Evolutionary conservation across 2,113 vertebrate species (phyloP), one percentile per base, ranked within the genome.

Genomic region (Pitta sordida): DNA sequence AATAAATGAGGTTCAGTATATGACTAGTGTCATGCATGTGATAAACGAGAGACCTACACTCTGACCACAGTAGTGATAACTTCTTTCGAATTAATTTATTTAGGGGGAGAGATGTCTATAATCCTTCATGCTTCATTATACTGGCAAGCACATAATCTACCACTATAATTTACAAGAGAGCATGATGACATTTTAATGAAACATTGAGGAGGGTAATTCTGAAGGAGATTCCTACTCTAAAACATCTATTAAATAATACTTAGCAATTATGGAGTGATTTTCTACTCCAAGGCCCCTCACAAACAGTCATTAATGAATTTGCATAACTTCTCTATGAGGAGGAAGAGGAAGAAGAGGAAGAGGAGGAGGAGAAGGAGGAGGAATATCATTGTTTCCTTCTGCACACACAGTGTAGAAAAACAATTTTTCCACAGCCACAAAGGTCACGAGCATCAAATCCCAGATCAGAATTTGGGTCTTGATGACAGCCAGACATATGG

Each of bases 161-260:
- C 46, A 83, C 48, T 74, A 81, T 89, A 88, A 94, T 92, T 83
- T 94, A 94, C 67, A 87, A 96, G 84, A 83, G 78, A 85, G 58
- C 70, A 83, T 91, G 94, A 96, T 95, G 93, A 94, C 84, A 91
- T 95, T 95, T 88, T 94, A 94, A 96, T 96, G 89, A 94, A 94
- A 95, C 67, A 91, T 96, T 91, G 95, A 74, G 65, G 59, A 93
- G 71, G 70, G 89, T 59, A 90, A 94, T 90, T 96, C 84, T 80
- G 86, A 94, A 94, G 51, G 70, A 83, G 95, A 95, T 85, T 62
- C 82, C 79, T 94, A 65, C 67, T 81, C 67, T 92, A 90, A 83
- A 94, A 63, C 59, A 91, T 39, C 82, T 85, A 95, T 96, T 94
- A 96, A 95, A 94, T 95, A 95, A 91, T 95, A 83, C 78, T 93